Conservation (phyloP, 1,140 invertebrate genomes). For the Wiebesia pumilae region DNA sequence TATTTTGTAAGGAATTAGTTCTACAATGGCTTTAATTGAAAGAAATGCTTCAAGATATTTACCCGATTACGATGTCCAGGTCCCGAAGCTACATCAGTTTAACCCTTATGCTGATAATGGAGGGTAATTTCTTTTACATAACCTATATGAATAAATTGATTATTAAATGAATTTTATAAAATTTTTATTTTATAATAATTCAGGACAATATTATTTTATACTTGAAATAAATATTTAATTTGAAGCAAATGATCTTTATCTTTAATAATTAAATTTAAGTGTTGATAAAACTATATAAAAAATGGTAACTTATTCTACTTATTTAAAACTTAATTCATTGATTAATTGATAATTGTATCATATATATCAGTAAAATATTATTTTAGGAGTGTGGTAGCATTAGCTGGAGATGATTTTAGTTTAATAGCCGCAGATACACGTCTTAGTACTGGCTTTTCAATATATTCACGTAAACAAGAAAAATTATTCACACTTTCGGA, state of each 20-base stretch:
- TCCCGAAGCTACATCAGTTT: slow-evolving; percentile 79
- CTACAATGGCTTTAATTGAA: slow-evolving; percentile 55
- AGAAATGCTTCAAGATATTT: slow-evolving; percentile 68
- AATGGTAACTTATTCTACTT: too few species aligned
- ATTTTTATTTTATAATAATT: neutral
- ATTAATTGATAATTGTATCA: neutral
- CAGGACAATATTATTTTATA: neutral
- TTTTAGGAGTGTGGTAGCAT: slow-evolving; percentile 88
- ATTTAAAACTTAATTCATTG: too few species aligned
- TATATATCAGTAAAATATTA: neutral
- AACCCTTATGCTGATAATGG: slow-evolving; percentile 86
- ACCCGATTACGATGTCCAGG: slow-evolving; percentile 80
- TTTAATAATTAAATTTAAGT: neutral
- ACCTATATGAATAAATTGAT: slow-evolving; percentile 25
- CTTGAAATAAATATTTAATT: neutral
- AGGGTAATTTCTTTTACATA: slow-evolving; percentile 75
- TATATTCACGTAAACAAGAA: slow-evolving; percentile 90
- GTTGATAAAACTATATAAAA: too few species aligned
- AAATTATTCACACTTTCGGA: slow-evolving; percentile 88
- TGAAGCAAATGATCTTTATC: neutral
- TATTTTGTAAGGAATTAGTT: neutral
- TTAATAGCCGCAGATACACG: slow-evolving; percentile 92
- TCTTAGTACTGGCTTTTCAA: slow-evolving; percentile 92
- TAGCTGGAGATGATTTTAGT: slow-evolving; percentile 86
- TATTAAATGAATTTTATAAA: slow-evolving; percentile 20